A percentile compares a stretch with the other conserved stretches of the same genome.
Conservation (phyloP, 1,140 invertebrate genomes). For the Saxidomus purpurata region DNA sequence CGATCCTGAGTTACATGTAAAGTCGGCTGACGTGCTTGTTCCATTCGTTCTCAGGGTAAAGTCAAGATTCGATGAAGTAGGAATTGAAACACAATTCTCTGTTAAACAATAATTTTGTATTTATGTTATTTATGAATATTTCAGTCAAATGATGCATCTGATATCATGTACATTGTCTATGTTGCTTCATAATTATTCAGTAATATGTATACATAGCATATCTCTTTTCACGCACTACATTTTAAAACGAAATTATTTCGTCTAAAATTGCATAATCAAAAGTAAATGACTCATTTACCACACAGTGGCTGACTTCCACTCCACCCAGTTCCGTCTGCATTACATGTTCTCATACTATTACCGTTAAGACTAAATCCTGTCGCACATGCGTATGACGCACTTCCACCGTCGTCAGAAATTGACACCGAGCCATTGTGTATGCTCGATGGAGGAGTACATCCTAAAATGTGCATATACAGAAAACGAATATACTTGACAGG, state of each 20-base stretch:
- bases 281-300: constrained; percentile 22
- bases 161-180: no score
- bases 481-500: no score
- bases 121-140: no score
- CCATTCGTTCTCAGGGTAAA: constrained; percentile 15
- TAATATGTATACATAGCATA: no score
- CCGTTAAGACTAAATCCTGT: constrained; percentile 41
- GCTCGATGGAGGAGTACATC: constrained; percentile 7
- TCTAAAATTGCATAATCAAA: no score
- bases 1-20: constrained; percentile 1
- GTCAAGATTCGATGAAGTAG: neutral
- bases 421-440: constrained; percentile 8
- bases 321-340: constrained; percentile 33
- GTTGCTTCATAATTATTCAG: no score
- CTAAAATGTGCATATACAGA: no score
- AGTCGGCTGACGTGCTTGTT: constrained; percentile 17
- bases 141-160: no score
- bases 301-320: constrained; percentile 48
- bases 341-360: constrained; percentile 12
- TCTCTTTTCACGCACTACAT: no score
- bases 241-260: no score
- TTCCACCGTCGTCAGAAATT: neutral
- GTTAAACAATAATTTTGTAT: no score
- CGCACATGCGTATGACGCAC: neutral
- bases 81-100: neutral